Evolutionary conservation across 2,797 vertebrate genomes (phyloP).

Genomic region (Agapornis canus): DNA sequence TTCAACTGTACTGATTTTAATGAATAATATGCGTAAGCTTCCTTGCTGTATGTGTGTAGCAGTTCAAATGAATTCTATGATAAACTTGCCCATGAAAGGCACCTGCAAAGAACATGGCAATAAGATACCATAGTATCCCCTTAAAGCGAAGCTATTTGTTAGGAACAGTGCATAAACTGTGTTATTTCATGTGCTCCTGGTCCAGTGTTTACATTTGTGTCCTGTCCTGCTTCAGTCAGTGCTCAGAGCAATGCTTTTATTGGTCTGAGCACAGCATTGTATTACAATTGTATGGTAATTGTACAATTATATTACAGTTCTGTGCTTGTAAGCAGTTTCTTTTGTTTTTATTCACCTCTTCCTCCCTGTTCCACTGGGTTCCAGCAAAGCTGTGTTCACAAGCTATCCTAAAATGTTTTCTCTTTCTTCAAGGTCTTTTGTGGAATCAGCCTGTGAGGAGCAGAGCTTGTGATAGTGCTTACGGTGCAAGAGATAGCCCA

Average conservation of each 20-base stretch:
- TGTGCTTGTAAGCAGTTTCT: background rate
- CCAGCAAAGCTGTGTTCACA: background rate
- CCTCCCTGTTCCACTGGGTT: background rate
- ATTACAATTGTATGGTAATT: background rate
- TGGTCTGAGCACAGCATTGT: background rate
- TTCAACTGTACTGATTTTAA: background rate
- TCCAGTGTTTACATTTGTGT: background rate
- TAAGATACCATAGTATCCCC: background rate
- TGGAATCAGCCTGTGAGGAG: background rate
- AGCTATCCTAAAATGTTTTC: background rate
- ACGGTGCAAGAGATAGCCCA: rapidly evolving
- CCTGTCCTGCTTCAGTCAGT: background rate
- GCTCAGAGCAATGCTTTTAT: background rate
- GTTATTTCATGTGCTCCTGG: background rate
- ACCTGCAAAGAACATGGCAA: background rate
- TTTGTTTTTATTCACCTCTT: background rate
- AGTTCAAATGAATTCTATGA: background rate
- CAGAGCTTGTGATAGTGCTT: background rate
- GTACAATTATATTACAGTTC: background rate
- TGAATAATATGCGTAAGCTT: background rate
- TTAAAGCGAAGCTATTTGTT: background rate
- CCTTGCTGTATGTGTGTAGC: background rate
- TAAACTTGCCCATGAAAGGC: background rate
- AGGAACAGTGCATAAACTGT: background rate
- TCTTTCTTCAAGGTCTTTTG: background rate